phyloP scores from a whole-genome alignment of 2,113 vertebrate genomes.

The Xiphorhynchus elegans region DNA sequence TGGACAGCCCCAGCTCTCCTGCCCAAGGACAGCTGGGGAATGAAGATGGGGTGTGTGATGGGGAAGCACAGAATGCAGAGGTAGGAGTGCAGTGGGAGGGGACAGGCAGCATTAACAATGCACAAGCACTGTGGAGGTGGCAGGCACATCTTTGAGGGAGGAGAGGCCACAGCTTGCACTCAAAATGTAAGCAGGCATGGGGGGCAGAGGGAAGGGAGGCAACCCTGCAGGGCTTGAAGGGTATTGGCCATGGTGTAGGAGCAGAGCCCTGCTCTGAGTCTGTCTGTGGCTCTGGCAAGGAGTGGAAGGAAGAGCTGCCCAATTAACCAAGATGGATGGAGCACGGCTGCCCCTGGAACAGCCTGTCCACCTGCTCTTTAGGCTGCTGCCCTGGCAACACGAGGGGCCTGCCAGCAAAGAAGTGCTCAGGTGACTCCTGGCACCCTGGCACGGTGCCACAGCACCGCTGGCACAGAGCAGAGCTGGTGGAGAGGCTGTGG shows the following conservation, averaged over 20 bases:
- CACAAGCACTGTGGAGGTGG: rapidly evolving
- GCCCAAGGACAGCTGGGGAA: neutral
- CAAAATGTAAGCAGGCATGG: neutral
- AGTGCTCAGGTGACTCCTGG: neutral
- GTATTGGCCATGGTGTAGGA: rapidly evolving
- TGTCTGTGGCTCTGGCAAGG: neutral
- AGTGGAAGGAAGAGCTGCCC: neutral
- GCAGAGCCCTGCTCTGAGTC: neutral
- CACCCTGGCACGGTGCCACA: rapidly evolving
- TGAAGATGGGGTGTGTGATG: neutral
- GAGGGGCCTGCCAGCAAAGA: neutral
- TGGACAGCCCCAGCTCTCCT: neutral
- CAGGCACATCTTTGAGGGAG: neutral
- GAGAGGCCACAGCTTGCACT: neutral
- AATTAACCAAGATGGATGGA: neutral
- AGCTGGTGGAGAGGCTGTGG: neutral
- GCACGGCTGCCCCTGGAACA: rapidly evolving
- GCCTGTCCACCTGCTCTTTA: neutral
- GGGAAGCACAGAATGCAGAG: neutral
- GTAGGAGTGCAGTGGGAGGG: neutral
- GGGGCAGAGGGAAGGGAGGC: neutral
- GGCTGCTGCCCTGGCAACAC: neutral
- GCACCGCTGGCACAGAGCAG: rapidly evolving
- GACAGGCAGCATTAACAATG: rapidly evolving
- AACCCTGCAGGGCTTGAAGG: neutral